phyloP scores from a whole-genome alignment of 1,140 invertebrate species.

The Muscidifurax raptorellus region DNA sequence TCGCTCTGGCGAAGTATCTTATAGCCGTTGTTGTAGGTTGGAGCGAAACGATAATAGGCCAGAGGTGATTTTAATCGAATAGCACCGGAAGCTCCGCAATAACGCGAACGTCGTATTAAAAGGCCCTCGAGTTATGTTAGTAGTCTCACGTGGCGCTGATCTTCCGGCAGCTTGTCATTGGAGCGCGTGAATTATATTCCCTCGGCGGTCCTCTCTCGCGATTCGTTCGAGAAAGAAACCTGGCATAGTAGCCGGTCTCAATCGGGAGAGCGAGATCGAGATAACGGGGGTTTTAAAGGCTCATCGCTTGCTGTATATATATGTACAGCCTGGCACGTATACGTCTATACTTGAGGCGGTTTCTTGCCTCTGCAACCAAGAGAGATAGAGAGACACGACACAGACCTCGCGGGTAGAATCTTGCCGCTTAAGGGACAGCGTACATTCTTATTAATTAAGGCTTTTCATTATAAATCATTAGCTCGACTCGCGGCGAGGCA shows the following conservation, averaged over 20 bases:
- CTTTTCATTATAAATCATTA: slow-evolving; percentile 32
- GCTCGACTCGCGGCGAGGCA: background rate
- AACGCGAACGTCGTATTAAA: background rate
- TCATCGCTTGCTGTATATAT: background rate
- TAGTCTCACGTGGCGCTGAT: background rate
- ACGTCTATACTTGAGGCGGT: slow-evolving; percentile 11
- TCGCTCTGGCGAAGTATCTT: too few species aligned
- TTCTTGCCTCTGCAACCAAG: background rate
- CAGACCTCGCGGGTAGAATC: slow-evolving; percentile 12
- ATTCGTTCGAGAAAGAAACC: background rate
- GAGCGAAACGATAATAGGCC: background rate
- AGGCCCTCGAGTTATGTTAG: background rate
- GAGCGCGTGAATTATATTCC: slow-evolving; percentile 26
- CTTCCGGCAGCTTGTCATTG: slow-evolving; percentile 33
- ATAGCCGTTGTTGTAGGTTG: too few species aligned
- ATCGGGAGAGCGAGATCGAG: slow-evolving; percentile 25
- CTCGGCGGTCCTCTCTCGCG: background rate
- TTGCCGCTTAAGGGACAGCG: background rate
- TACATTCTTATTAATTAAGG: slow-evolving; percentile 29
- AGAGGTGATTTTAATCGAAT: too few species aligned
- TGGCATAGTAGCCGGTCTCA: slow-evolving; percentile 23
- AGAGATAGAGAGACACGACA: background rate
- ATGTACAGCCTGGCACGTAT: background rate
- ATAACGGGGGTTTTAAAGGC: slow-evolving; percentile 41
- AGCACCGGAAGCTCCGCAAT: too few species aligned